Evolutionary conservation across 1,140 invertebrate species (phyloP).

Genomic region (Cephus cinctus): DNA sequence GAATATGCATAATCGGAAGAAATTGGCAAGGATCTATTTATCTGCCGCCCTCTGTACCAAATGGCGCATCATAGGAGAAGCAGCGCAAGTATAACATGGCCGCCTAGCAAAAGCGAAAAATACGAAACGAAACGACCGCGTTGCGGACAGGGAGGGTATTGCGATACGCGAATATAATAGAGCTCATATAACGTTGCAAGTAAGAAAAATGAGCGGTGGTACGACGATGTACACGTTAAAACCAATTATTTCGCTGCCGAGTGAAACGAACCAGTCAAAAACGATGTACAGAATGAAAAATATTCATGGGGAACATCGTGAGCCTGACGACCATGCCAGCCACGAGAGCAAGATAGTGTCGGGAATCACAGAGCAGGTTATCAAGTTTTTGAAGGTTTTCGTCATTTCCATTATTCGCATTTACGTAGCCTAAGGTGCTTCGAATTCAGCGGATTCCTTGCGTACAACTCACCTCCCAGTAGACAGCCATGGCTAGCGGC

Average conservation of each 20-base stretch:
- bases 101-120: constrained; percentile 27
- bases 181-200: not conserved
- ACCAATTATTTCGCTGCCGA: constrained; percentile 55
- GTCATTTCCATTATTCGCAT: constrained; percentile 50
- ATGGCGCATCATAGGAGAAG: not conserved
- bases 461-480: constrained; percentile 12
- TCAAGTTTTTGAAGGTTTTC: constrained; percentile 67
- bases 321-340: constrained; percentile 41
- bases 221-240: constrained; percentile 60
- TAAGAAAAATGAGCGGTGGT: constrained; percentile 36
- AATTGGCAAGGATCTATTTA: not conserved
- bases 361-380: constrained; percentile 68
- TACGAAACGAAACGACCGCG: constrained; percentile 16
- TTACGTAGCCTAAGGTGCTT: not conserved
- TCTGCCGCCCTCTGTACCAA: not conserved
- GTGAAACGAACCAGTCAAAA: constrained; percentile 52
- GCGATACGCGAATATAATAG: constrained; percentile 2
- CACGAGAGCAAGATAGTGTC: constrained; percentile 51
- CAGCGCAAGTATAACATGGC: constrained; percentile 26
- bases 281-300: constrained; percentile 68
- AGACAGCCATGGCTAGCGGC: constrained; percentile 9
- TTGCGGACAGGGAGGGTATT: constrained; percentile 4
- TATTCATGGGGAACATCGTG: constrained; percentile 51
- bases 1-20: not conserved
- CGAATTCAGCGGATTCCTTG: constrained; percentile 7